These are phyloP conservation scores for Poeciliopsis occidentalis DNA, from an alignment of 2,113 vertebrate genomes.

Conservation along the genomic window DNA sequence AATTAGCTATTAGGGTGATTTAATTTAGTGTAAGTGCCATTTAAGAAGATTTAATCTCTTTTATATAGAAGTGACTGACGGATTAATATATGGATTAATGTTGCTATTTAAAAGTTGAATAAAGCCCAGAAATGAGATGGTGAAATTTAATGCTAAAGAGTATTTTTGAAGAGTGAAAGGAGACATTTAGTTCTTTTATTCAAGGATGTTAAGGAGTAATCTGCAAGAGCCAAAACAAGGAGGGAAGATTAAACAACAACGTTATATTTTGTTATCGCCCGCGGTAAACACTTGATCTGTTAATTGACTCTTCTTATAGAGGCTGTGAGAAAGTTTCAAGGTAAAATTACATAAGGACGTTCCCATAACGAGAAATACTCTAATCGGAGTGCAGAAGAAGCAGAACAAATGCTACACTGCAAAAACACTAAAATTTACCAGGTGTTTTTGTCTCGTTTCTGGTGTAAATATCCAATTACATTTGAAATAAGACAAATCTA, in stretches of 20 bases:
- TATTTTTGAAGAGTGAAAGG: too few species aligned
- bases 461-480: too few species aligned
- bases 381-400: background rate
- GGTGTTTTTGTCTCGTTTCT: too few species aligned
- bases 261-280: too few species aligned
- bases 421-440: too few species aligned
- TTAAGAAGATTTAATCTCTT: background rate
- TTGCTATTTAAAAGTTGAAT: background rate
- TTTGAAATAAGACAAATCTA: too few species aligned
- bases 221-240: background rate
- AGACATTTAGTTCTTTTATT: background rate
- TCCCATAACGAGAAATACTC: background rate
- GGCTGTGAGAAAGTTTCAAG: background rate
- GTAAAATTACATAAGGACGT: background rate
- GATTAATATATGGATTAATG: background rate
- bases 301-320: background rate
- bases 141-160: too few species aligned
- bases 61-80: background rate
- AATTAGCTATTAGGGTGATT: conserved; percentile 14
- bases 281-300: too few species aligned
- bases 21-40: background rate
- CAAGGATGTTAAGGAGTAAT: background rate
- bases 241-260: too few species aligned
- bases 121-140: too few species aligned
- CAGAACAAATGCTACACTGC: background rate